Conservation (phyloP, 2,888 invertebrate genomes). For the Rapana venosa region DNA sequence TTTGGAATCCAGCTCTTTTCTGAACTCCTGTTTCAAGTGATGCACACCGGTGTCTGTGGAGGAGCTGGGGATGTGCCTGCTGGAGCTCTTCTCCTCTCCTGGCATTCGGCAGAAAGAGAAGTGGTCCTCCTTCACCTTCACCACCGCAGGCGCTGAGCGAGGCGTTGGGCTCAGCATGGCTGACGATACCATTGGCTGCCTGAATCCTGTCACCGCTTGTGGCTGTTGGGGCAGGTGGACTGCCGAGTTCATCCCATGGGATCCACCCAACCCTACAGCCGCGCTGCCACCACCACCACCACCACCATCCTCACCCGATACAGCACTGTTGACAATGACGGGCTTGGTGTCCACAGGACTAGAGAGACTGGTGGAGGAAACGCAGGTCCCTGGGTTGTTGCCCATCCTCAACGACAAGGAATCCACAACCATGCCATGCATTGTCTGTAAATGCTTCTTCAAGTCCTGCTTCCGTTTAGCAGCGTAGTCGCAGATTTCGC, state of each 20-base stretch:
- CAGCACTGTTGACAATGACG: not conserved
- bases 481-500: constrained; percentile 55
- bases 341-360: constrained; percentile 39
- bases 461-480: constrained; percentile 57
- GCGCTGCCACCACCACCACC: not conserved
- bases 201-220: not conserved
- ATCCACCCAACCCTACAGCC: not conserved
- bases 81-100: not conserved
- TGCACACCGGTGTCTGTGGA: not conserved
- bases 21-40: not conserved
- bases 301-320: not conserved
- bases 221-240: not conserved
- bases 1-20: not conserved
- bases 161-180: not conserved
- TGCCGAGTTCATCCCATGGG: not conserved
- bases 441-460: constrained; percentile 55
- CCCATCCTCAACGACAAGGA: constrained; percentile 47
- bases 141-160: not conserved
- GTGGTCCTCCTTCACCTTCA: constrained; percentile 2
- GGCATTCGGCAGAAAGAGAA: not conserved
- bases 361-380: not conserved
- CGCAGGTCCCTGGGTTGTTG: not conserved
- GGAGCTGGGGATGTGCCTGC: not conserved
- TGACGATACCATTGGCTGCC: constrained; percentile 19
- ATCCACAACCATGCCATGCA: constrained; percentile 53